These are phyloP conservation scores for Chrysodeixis includens DNA, from an alignment of 2,888 invertebrate genomes.

Conservation along the genomic window DNA sequence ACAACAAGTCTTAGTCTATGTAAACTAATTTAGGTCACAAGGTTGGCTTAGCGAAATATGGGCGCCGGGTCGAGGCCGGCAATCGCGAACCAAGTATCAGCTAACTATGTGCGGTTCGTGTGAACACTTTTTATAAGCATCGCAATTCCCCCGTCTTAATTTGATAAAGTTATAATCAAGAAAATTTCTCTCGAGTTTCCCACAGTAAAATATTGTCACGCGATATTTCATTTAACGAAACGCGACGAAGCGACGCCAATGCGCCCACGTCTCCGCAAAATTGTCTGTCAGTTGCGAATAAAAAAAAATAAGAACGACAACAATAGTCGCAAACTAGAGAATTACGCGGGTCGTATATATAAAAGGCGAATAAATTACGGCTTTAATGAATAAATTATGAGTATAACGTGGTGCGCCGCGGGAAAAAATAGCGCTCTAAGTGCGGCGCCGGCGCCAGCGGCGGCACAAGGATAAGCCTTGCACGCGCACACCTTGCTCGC, in stretches of 20 bases:
- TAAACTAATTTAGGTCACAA: slow-evolving; percentile 69
- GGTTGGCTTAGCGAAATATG: slow-evolving; percentile 62
- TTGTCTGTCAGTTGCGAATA: slow-evolving; percentile 59
- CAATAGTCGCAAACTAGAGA: slow-evolving; percentile 80
- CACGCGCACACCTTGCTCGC: slow-evolving; percentile 73
- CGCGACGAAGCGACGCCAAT: slow-evolving; percentile 56
- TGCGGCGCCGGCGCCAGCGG: slow-evolving; percentile 87
- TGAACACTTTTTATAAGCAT: slow-evolving; percentile 48
- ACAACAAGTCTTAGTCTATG: slow-evolving; percentile 49
- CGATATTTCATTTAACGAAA: slow-evolving; percentile 71
- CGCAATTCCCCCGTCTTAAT: slow-evolving; percentile 27
- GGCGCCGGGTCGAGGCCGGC: slow-evolving; percentile 59
- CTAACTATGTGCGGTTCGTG: slow-evolving; percentile 39
- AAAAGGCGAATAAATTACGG: slow-evolving; percentile 82
- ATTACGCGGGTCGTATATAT: slow-evolving; percentile 72
- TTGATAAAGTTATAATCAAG: slow-evolving; percentile 53
- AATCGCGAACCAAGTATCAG: slow-evolving; percentile 39
- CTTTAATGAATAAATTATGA: slow-evolving; percentile 87
- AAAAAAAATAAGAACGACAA: slow-evolving; percentile 74
- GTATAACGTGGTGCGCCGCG: slow-evolving; percentile 76
- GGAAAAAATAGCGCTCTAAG: slow-evolving; percentile 85
- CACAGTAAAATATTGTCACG: slow-evolving; percentile 72
- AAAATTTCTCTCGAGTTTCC: slow-evolving; percentile 66
- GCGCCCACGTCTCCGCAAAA: slow-evolving; percentile 63
- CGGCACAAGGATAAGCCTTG: slow-evolving; percentile 81